Base-by-base conservation (phyloP, 2,888 invertebrate species). In the Xestia sexstrigata region DNA sequence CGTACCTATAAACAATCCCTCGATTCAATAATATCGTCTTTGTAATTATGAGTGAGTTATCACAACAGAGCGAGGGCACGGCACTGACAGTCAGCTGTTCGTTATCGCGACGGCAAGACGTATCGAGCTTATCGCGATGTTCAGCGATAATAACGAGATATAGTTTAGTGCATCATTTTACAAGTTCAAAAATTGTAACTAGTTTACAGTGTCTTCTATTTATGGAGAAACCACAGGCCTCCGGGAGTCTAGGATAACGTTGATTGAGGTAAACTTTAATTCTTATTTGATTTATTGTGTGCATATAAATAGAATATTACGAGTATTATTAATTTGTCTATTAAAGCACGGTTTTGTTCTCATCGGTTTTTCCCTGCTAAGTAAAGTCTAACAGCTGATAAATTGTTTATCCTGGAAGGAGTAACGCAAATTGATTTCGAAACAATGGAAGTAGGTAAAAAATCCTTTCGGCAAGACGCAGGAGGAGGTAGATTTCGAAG, bases 31-130 rank as follows among this genome's bases (percentile, higher is more conserved):
- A 65, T 42, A 81, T 45, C 35, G 30, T 39, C 20, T 17, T 7
- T 49, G 68, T 68, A 62, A 65, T 49, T 49, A 62, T 8, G 30
- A 20, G 39, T 35, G 30, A 17, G 67, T 26, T 69, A 85, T 76
- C 63, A 73, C 9, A 72, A 77, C 76, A 68, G 42, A 42, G 45
- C 60, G 76, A 30, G 6, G 52, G 63, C 69, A 23, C 26, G 78
- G 35, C 20, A 47, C 20, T 39, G 65, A 66, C 82, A 90, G 87
- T 90, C 90, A 90, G 90, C 90, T 88, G 90, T 88, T 85, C 47
- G 87, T 82, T 83, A 89, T 88, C 90, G 78, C 39, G 52, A 39
- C 82, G 76, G 60, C 77, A 45, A 79, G 79, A 84, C 90, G 90
- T 66, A 72, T n/a, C 68, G 62, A 35, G 62, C 13, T 47, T 83